These are phyloP conservation scores for Loripinus fragilis DNA, from an alignment of 2,888 invertebrate genomes.

Conservation along the genomic window DNA sequence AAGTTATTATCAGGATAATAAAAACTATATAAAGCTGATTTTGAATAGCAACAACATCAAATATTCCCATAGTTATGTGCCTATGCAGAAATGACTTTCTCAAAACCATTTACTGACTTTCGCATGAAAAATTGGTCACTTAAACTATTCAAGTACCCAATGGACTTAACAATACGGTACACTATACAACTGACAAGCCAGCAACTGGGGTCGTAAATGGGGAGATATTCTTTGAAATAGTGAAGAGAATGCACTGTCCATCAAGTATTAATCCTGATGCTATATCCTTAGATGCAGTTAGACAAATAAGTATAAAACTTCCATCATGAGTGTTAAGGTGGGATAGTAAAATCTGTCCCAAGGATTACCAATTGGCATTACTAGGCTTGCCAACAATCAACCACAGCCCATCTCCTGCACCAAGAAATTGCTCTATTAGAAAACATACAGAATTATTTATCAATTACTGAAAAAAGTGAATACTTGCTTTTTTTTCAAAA, in stretches of 20 bases:
- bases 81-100: constrained; percentile 39
- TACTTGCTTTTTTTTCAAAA: too few relatives aligned
- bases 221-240: not conserved
- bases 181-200: not conserved
- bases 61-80: constrained; percentile 12
- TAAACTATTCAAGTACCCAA: not conserved
- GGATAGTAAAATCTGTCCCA: too few relatives aligned
- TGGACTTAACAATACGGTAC: not conserved
- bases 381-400: too few relatives aligned
- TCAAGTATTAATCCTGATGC: not conserved
- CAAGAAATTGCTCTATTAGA: too few relatives aligned
- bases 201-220: not conserved
- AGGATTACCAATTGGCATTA: too few relatives aligned
- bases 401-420: too few relatives aligned
- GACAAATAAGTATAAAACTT: not conserved
- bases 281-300: not conserved
- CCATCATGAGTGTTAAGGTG: too few relatives aligned
- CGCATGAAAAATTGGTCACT: constrained; percentile 17
- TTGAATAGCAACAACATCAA: not conserved
- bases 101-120: constrained; percentile 30
- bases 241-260: not conserved
- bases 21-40: constrained; percentile 15
- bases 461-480: too few relatives aligned
- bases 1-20: constrained; percentile 25
- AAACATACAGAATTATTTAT: too few relatives aligned